Evolutionary conservation across 2,113 vertebrate species (phyloP).

Genomic region (Eptesicus fuscus): DNA sequence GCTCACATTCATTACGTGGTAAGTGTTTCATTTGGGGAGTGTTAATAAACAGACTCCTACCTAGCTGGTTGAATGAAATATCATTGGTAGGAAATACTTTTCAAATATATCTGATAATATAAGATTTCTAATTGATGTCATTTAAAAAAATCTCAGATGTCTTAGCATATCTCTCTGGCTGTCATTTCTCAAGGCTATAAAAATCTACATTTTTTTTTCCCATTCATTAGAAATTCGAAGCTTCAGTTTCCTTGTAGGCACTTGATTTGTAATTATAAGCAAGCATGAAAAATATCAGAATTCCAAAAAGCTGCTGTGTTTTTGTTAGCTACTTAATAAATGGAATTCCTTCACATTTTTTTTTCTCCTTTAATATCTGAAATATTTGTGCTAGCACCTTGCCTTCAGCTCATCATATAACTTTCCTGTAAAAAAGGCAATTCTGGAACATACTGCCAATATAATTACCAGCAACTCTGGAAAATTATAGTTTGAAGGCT

Average conservation of each 20-base stretch:
- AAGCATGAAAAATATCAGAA: slow-evolving; percentile 44
- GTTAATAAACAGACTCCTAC: slow-evolving; percentile 9
- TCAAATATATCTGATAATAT: slow-evolving; percentile 34
- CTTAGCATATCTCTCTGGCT: not conserved
- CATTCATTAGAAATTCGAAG: slow-evolving; percentile 48
- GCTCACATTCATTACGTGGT: not conserved
- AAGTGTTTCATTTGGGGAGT: slow-evolving; percentile 11
- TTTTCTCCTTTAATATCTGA: slow-evolving; percentile 34
- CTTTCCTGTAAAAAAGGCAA: not conserved
- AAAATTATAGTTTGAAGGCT: not conserved
- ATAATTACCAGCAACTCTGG: slow-evolving; percentile 1
- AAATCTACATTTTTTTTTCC: slow-evolving; percentile 45
- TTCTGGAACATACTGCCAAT: not conserved
- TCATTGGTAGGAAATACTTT: slow-evolving; percentile 27
- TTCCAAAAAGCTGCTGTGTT: slow-evolving; percentile 43
- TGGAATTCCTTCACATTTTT: slow-evolving; percentile 3
- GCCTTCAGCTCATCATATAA: slow-evolving; percentile 33
- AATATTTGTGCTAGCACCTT: slow-evolving; percentile 18
- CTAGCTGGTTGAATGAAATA: slow-evolving; percentile 21
- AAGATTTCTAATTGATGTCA: slow-evolving; percentile 47
- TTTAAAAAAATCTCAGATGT: not conserved
- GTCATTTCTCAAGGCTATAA: slow-evolving; percentile 48
- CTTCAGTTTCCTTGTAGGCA: slow-evolving; percentile 47
- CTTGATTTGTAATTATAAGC: slow-evolving; percentile 56
- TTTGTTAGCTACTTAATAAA: slow-evolving; percentile 60